phyloP scores from a whole-genome alignment of 2,888 invertebrate species.

The Serripes groenlandicus region DNA sequence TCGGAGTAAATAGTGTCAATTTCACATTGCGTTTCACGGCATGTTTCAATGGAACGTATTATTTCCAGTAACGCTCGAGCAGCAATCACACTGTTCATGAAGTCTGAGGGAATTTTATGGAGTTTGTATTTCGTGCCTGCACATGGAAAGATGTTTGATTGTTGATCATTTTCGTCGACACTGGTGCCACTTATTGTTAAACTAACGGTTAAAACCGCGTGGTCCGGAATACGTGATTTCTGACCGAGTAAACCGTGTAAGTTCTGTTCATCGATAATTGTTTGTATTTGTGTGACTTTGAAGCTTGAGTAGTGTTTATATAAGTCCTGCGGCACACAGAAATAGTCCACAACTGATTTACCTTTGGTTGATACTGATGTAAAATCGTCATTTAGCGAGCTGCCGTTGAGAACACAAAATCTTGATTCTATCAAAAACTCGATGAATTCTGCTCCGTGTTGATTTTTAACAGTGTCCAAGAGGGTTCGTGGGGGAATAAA shows the following conservation, averaged over 20 bases:
- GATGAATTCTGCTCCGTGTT: not conserved
- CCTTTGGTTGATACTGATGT: not conserved
- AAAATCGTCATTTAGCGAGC: conserved; percentile 5
- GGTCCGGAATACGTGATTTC: conserved; percentile 10
- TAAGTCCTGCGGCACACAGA: not conserved
- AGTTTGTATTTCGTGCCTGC: not conserved
- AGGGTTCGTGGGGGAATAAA: not conserved
- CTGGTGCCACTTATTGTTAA: not conserved
- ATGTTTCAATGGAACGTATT: not conserved
- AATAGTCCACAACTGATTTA: no score
- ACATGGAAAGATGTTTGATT: not conserved
- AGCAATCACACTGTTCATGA: not conserved
- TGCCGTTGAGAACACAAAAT: not conserved
- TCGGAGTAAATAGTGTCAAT: conserved; percentile 4
- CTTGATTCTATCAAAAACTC: not conserved
- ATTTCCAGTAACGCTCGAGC: not conserved
- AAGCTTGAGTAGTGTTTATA: not conserved
- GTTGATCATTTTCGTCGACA: not conserved
- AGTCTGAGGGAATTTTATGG: not conserved
- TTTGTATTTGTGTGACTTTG: not conserved
- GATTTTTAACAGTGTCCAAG: not conserved
- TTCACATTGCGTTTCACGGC: not conserved
- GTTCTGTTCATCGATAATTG: not conserved
- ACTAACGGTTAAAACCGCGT: not conserved
- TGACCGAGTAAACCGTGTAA: not conserved